Evolutionary conservation across 1,140 invertebrate genomes (phyloP), one percentile per base, ranked within the genome.

Genomic region (Uloborus diversus): DNA sequence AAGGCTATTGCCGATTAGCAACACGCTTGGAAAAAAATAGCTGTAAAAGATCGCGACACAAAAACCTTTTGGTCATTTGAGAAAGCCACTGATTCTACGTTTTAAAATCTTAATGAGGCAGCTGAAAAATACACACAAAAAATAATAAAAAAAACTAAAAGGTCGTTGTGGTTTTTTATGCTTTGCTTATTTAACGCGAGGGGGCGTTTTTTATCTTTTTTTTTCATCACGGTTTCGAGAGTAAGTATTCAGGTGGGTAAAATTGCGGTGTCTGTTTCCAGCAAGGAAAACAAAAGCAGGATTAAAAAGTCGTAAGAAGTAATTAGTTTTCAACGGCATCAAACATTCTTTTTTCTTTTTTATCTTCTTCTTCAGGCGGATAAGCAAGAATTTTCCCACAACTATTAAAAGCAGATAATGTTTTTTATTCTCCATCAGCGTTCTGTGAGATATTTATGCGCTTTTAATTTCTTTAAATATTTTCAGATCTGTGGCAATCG

Each of bases 291-390:
- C 73, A 78, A 66, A 65, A 23, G 73, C 32, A 33, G 73, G 73
- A 78, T 78, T 78, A 78, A 78, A 78, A 78, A 78, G 73, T 78
- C 73, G 73, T 65, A 78, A 66, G 73, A 78, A 66, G 73, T 78
- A 78, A 78, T 78, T 78, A 78, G 73, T 78, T 78, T 78, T 66
- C 49, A 27, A 42, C 59, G 27, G 73, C 73, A 65, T 78, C 73
- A 78, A 78, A 78, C 73, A 78, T 56, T 78, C 73, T 78, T 75
- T 49, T 30, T 64, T 28, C 66, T 33, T 66, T 56, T 64, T 64
- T 64, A 20, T 37, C 30, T n/a, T 13, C n/a, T 27, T 17, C 35
- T 33, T 25, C 23, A 37, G 35, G 71, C 61, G 73, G 59, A 64
- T 75, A 51, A 75, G 57, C 30, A 59, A 33, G 32, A 57, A 65